Conservation (phyloP, 1,140 invertebrate species). For the Danaus melanippus region DNA sequence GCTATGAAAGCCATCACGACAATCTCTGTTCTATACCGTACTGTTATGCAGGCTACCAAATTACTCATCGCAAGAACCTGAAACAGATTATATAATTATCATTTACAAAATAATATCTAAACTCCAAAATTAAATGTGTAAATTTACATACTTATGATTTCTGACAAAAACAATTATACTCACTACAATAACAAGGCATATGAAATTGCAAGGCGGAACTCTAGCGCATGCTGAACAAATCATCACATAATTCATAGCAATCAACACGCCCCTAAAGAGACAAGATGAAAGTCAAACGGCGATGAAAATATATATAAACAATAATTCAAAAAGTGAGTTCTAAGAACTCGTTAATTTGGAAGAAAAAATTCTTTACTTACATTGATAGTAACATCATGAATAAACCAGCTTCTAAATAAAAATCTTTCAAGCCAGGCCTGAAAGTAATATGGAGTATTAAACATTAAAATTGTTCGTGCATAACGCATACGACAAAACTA, state of each 20-base stretch:
- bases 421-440: not conserved
- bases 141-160: not conserved
- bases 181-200: slow-evolving; percentile 28
- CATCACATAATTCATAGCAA: slow-evolving; percentile 21
- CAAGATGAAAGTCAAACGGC: not conserved
- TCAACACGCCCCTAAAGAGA: slow-evolving; percentile 15
- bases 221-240: slow-evolving; percentile 12
- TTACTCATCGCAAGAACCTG: slow-evolving; percentile 29
- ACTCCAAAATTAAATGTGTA: no score
- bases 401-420: slow-evolving; percentile 1
- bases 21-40: slow-evolving; percentile 20
- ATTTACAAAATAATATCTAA: no score
- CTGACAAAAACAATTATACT: slow-evolving; percentile 12
- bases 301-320: no score
- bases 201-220: slow-evolving; percentile 22
- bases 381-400: slow-evolving; percentile 2
- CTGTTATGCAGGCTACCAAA: slow-evolving; percentile 19
- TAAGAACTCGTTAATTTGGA: not conserved
- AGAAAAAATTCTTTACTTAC: slow-evolving; percentile 10
- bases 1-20: slow-evolving; percentile 26
- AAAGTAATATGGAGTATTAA: not conserved
- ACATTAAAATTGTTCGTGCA: no score
- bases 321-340: no score
- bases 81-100: slow-evolving; percentile 8
- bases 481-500: not conserved